Evolutionary conservation across 2,797 vertebrate species (phyloP).

Genomic region (Acanthornis magna): DNA sequence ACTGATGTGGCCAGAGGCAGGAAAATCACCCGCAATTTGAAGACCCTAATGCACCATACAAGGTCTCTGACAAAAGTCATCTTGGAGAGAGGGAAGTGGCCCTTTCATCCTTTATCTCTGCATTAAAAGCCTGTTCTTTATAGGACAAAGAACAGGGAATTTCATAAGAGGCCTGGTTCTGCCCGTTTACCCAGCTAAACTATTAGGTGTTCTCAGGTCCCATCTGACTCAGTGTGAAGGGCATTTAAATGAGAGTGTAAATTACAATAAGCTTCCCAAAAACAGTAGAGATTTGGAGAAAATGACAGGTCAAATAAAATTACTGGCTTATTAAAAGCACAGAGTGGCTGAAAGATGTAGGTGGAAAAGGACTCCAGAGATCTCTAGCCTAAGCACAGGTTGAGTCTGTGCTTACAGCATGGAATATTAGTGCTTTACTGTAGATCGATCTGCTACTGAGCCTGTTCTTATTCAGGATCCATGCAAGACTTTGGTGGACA

Average conservation of each 20-base stretch:
- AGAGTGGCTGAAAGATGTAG: conserved; percentile 19
- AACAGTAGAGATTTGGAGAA: conserved; percentile 34
- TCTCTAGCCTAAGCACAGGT: conserved; percentile 3
- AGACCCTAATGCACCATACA: background rate
- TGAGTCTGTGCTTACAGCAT: background rate
- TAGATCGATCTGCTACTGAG: background rate
- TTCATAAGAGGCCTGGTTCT: background rate
- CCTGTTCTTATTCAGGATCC: background rate
- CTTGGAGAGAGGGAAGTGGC: background rate
- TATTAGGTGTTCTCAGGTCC: background rate
- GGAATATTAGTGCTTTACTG: background rate
- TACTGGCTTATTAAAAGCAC: conserved; percentile 45
- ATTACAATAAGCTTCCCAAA: conserved; percentile 30
- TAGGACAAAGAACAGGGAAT: conserved; percentile 16
- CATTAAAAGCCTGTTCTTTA: background rate
- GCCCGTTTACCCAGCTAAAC: background rate
- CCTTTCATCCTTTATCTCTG: background rate
- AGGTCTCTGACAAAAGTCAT: background rate
- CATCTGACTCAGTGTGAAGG: background rate
- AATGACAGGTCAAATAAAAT: conserved; percentile 54
- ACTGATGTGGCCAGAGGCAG: background rate
- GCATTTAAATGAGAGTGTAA: conserved; percentile 39
- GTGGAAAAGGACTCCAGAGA: conserved; percentile 43
- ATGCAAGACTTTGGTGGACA: background rate
- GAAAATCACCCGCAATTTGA: background rate